phyloP scores from a whole-genome alignment of 2,113 vertebrate genomes.

The Campylorhamphus procurvoides region DNA sequence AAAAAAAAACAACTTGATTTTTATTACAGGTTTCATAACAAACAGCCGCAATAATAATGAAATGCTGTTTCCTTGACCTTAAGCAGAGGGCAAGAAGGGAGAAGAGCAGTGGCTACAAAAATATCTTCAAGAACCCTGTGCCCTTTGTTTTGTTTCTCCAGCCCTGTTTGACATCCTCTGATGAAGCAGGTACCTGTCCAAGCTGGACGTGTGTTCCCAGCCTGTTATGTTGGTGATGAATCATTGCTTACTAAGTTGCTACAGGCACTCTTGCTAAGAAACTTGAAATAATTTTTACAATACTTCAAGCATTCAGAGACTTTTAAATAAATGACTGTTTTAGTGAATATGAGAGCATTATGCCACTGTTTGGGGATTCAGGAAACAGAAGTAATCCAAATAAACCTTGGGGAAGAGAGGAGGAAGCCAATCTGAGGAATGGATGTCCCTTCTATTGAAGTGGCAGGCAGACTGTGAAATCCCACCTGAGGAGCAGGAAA shows the following conservation, averaged over 20 bases:
- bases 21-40: slow-evolving; percentile 7
- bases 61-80: neutral
- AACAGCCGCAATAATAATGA: neutral
- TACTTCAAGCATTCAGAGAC: neutral
- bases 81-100: neutral
- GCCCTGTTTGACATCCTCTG: neutral
- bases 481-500: slow-evolving; percentile 4
- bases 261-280: neutral
- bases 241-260: neutral
- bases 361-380: slow-evolving; percentile 34
- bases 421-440: neutral
- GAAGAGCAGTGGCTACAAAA: neutral
- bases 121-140: neutral
- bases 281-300: slow-evolving; percentile 3
- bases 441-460: slow-evolving; percentile 20
- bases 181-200: neutral
- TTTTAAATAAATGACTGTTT: slow-evolving; percentile 20
- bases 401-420: neutral
- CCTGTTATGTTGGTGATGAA: neutral
- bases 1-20: neutral
- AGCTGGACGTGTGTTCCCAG: neutral
- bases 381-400: slow-evolving; percentile 45
- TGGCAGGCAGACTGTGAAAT: slow-evolving; percentile 56
- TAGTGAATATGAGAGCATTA: neutral
- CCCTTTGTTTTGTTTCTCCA: neutral